Percentiles rank a stretch among this genome's conserved stretches.
Conservation (phyloP, 2,888 invertebrate genomes). For the Stenichneumon culpator region DNA sequence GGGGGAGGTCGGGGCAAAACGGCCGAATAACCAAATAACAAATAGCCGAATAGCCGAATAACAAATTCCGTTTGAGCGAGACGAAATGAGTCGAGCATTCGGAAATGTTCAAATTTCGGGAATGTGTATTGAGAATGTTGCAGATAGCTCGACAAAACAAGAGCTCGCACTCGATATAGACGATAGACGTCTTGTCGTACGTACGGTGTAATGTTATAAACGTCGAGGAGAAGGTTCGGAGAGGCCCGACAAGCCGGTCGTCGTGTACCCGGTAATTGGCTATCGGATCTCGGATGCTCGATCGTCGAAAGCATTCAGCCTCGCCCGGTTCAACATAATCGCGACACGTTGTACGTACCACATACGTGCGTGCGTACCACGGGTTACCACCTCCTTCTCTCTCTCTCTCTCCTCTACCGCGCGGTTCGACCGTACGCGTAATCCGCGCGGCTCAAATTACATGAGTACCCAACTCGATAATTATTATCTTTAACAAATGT, state of each 20-base stretch:
- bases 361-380: constrained; percentile 32
- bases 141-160: not conserved
- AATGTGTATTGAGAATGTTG: not conserved
- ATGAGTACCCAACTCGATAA: constrained; percentile 77
- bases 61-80: not conserved
- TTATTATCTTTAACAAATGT: constrained; percentile 78
- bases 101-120: not conserved
- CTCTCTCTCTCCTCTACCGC: not conserved
- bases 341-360: constrained; percentile 78
- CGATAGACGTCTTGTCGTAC: not conserved
- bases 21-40: not conserved
- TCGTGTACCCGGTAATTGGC: constrained; percentile 81
- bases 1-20: too few relatives aligned
- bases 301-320: constrained; percentile 71
- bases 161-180: not conserved
- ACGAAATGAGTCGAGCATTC: not conserved
- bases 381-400: not conserved
- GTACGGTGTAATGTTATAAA: constrained; percentile 21
- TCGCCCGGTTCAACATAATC: constrained; percentile 77
- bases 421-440: constrained; percentile 63
- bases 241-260: constrained; percentile 75
- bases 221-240: constrained; percentile 31
- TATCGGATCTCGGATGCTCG: constrained; percentile 78
- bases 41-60: not conserved
- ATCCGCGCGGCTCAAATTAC: constrained; percentile 76